Conservation (phyloP, 2,797 vertebrate species). For the Myotis findleyi region DNA sequence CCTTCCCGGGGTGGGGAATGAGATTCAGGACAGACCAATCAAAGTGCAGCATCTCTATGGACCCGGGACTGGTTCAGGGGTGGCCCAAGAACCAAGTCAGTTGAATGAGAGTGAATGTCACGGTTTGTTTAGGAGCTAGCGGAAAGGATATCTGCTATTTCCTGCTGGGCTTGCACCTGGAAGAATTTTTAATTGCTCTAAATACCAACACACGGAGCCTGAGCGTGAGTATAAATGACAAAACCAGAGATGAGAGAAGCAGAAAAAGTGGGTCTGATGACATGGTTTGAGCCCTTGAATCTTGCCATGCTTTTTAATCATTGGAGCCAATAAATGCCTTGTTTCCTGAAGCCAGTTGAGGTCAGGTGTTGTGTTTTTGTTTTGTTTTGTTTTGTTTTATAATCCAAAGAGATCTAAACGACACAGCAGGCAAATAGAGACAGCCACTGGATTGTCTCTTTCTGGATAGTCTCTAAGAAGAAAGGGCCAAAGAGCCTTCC, state of each 20-base stretch:
- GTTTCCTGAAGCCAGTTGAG: neutral
- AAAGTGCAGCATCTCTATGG: neutral
- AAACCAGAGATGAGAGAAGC: neutral
- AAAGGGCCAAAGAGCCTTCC: neutral
- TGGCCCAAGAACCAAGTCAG: neutral
- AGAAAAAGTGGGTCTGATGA: neutral
- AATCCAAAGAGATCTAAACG: conserved; percentile 37
- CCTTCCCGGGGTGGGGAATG: neutral
- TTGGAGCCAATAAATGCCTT: neutral
- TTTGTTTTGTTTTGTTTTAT: neutral
- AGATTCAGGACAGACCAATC: neutral
- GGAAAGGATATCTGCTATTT: neutral
- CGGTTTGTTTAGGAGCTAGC: neutral
- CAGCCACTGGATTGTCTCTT: neutral
- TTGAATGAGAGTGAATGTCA: neutral
- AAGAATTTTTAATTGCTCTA: neutral
- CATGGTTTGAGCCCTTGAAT: neutral
- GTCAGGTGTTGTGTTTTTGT: conserved; percentile 19
- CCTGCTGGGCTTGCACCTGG: neutral
- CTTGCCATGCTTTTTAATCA: neutral
- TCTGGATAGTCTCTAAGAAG: conserved; percentile 28
- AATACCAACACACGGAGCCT: neutral
- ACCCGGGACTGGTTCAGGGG: neutral
- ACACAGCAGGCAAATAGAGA: conserved; percentile 35
- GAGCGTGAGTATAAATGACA: neutral